Conservation (phyloP, 1,140 invertebrate species). For the Leguminivora glycinivorella region DNA sequence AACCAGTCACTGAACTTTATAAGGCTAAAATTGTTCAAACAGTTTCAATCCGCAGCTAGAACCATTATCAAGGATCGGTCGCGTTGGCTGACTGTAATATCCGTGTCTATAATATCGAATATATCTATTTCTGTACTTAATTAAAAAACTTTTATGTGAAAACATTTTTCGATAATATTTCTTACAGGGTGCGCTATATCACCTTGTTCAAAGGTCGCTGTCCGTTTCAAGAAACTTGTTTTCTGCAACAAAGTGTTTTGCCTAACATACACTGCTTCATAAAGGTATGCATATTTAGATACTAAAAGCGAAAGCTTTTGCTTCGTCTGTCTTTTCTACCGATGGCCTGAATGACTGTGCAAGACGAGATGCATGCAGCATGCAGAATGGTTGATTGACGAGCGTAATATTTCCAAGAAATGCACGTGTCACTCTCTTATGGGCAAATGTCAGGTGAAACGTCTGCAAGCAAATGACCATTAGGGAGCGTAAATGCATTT, state of each 20-base stretch:
- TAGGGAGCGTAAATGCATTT: conserved; percentile 6
- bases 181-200: neutral
- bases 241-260: too few relatives aligned
- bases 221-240: too few relatives aligned
- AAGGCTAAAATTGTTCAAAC: too few relatives aligned
- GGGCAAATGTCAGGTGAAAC: neutral
- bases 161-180: too few relatives aligned
- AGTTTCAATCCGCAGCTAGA: too few relatives aligned
- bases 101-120: too few relatives aligned
- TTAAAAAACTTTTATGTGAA: neutral
- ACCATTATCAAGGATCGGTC: neutral
- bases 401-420: neutral
- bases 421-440: neutral
- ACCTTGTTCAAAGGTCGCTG: too few relatives aligned
- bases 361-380: neutral
- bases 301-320: conserved; percentile 1
- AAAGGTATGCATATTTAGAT: too few relatives aligned
- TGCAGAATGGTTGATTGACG: conserved; percentile 1
- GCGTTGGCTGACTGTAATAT: too few relatives aligned
- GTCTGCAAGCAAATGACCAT: neutral
- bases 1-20: too few relatives aligned
- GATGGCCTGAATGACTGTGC: conserved; percentile 1
- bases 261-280: too few relatives aligned
- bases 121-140: too few relatives aligned
- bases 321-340: neutral